These are phyloP conservation scores for Isotomurus palustris DNA, from an alignment of 2,888 invertebrate species.

Conservation along the genomic window DNA sequence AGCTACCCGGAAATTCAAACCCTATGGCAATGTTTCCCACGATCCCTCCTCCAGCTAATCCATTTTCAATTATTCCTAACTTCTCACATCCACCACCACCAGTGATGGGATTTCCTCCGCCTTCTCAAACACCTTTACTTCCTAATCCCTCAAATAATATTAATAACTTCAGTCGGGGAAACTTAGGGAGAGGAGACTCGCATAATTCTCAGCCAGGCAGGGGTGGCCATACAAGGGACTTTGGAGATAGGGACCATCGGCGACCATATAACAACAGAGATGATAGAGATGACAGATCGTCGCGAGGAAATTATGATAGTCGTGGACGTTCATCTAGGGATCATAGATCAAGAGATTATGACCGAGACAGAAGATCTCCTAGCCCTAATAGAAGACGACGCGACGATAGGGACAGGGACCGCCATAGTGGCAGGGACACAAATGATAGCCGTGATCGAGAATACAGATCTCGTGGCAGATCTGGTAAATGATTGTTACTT, in stretches of 20 bases:
- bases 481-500: conserved; percentile 48
- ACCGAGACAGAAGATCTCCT: conserved; percentile 9
- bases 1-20: too few species aligned
- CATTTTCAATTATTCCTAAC: background rate
- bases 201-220: background rate
- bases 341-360: background rate
- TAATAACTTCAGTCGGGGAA: background rate
- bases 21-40: too few species aligned
- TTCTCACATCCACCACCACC: background rate
- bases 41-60: background rate
- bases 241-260: conserved; percentile 3
- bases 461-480: conserved; percentile 54
- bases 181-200: background rate
- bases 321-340: conserved; percentile 2
- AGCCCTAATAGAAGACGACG: conserved; percentile 12
- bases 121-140: background rate
- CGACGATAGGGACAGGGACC: conserved; percentile 21
- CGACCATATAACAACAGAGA: background rate
- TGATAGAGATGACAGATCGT: background rate
- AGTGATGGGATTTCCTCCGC: background rate
- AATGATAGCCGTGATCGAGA: conserved; percentile 25
- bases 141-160: background rate
- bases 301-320: conserved; percentile 1
- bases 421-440: conserved; percentile 17
- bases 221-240: background rate